Percentiles rank a stretch among this genome's conserved stretches.
These are phyloP conservation scores for Capitella teleta DNA, from an alignment of 1,140 invertebrate species.

Conservation along the genomic window DNA sequence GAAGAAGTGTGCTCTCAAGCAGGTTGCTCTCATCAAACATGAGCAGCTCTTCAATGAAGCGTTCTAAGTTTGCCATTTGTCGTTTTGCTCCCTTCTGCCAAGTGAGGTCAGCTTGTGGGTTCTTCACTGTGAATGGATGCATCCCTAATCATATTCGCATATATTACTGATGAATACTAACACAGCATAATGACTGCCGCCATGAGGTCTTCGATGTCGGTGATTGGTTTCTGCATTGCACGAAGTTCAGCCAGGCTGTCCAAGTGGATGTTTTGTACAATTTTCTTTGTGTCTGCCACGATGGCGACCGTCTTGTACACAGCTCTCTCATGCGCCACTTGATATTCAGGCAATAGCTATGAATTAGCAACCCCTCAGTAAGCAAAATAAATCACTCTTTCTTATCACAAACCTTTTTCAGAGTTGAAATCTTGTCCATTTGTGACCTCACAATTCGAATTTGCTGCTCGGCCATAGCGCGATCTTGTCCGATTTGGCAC, in stretches of 20 bases:
- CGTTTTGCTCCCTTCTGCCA: constrained; percentile 43
- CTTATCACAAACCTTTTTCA: constrained; percentile 27
- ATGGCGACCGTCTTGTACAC: constrained; percentile 42
- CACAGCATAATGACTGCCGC: constrained; percentile 39
- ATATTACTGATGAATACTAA: constrained; percentile 16
- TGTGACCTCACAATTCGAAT: constrained; percentile 36
- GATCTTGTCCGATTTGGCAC: constrained; percentile 40
- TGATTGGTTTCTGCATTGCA: constrained; percentile 37
- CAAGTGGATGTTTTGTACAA: constrained; percentile 36
- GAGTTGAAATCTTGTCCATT: constrained; percentile 32
- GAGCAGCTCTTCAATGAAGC: constrained; percentile 39
- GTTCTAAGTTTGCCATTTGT: constrained; percentile 42
- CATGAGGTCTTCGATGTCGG: constrained; percentile 35
- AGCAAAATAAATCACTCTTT: not conserved
- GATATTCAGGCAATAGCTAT: constrained; percentile 37
- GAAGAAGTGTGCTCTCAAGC: constrained; percentile 31
- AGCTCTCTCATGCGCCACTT: constrained; percentile 39
- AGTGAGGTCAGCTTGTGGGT: constrained; percentile 38
- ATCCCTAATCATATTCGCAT: not conserved
- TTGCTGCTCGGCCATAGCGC: constrained; percentile 39
- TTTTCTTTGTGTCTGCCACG: constrained; percentile 39
- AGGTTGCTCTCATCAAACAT: constrained; percentile 40
- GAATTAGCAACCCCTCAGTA: not conserved
- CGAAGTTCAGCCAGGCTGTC: constrained; percentile 31
- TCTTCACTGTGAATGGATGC: constrained; percentile 17